Percentiles rank a stretch among this genome's conserved stretches.
These are phyloP conservation scores for Eidolon dupreanum DNA, from an alignment of 2,797 vertebrate genomes.

Conservation along the genomic window DNA sequence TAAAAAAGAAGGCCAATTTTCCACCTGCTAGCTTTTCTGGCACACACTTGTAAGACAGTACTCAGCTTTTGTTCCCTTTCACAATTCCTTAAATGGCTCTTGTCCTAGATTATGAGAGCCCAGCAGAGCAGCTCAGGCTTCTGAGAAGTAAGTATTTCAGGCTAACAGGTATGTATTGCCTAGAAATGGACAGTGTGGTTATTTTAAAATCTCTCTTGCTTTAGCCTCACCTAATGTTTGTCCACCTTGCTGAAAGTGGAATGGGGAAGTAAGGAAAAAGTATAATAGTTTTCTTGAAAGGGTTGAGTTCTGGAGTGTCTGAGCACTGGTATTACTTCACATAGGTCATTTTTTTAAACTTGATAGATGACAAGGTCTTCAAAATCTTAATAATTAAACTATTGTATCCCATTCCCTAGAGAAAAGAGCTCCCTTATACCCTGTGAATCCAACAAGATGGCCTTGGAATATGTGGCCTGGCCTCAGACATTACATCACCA, in stretches of 20 bases:
- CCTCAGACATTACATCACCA: constrained; percentile 91
- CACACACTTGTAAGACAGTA: not conserved
- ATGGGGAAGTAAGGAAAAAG: not conserved
- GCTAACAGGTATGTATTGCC: not conserved
- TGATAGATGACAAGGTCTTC: constrained; percentile 7
- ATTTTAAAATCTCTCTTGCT: constrained; percentile 40
- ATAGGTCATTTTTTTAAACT: constrained; percentile 43
- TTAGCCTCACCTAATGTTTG: constrained; percentile 3
- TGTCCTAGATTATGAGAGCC: constrained; percentile 42
- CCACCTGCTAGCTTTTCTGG: constrained; percentile 53
- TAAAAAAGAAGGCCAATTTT: constrained; percentile 1
- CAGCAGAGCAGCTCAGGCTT: not conserved
- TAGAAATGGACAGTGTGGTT: constrained; percentile 6
- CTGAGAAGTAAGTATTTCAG: constrained; percentile 30
- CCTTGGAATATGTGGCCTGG: constrained; percentile 82
- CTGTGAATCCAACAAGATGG: constrained; percentile 80
- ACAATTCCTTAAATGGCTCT: constrained; percentile 58
- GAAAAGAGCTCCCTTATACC: constrained; percentile 74
- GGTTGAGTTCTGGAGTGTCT: not conserved
- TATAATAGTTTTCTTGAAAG: constrained; percentile 14
- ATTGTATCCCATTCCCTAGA: constrained; percentile 44
- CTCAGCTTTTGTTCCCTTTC: constrained; percentile 26
- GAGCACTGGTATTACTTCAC: not conserved
- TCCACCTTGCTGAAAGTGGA: constrained; percentile 15
- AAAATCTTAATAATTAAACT: constrained; percentile 61